Evolutionary conservation across 2,113 vertebrate genomes (phyloP), one percentile per base, ranked within the genome.

Genomic region (Furnarius figulus): DNA sequence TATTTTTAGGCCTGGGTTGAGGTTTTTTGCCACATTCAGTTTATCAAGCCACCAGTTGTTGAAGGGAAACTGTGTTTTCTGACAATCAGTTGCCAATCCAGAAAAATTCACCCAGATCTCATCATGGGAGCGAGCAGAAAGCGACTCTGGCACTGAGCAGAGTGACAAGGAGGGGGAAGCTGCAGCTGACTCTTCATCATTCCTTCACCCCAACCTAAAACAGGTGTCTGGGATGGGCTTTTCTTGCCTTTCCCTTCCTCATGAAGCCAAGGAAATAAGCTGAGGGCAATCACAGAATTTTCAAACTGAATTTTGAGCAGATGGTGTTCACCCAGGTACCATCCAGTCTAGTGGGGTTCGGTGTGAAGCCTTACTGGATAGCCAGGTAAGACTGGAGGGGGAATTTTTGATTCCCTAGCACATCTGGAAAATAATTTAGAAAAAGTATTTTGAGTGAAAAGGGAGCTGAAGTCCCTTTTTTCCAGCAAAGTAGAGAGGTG

Each of bases 111-210:
- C 12, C 14, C 78, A 67, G 28, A 5, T 72, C 15, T 42, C 33
- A 6, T 14, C 9, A 10, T 4, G 7, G 14, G 21, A 68, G 8
- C 0, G 10, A 83, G 53, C 31, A 65, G 68, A 39, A 70, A 37
- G 6, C 8, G 68, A 53, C 35, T 8, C 23, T 61, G 37, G 27
- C 28, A 66, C 10, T 0, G 2, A 40, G 25, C 2, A 1, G 21
- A 5, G 10, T 81, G 28, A 49, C 39, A 46, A 56, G 27, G 24
- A 62, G 9, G 53, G 37, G 17, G 22, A 40, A 15, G 11, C 55
- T 50, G 52, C 28, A 42, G 39, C 28, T 61, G 70, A 21, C 30
- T 30, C 52, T 80, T 75, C 25, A 19, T 21, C 20, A 15, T 73
- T 68, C 20, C 42, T 39, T 83, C 67, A 73, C 30, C 58, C 22